phyloP scores from a whole-genome alignment of 1,140 invertebrate species.

The Brachystomella parvula region DNA sequence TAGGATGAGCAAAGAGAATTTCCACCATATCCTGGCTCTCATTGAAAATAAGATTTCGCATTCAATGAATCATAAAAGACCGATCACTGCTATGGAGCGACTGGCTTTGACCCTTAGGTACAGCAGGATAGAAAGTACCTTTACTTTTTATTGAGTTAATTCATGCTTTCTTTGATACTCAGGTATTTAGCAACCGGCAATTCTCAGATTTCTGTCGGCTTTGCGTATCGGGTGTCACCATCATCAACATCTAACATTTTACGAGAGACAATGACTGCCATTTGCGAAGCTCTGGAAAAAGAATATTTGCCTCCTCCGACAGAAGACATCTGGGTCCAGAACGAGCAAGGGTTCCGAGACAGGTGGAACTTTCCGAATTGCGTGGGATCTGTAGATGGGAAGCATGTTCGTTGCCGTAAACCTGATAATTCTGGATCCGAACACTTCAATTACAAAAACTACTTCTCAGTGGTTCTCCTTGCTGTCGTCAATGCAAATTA shows the following conservation, averaged over 20 bases:
- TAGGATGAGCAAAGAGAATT: neutral
- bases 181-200: conserved; percentile 1
- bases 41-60: neutral
- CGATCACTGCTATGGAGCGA: conserved; percentile 2
- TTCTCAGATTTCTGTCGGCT: neutral
- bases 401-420: conserved; percentile 38
- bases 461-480: conserved; percentile 39
- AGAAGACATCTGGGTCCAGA: neutral
- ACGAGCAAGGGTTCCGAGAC: neutral
- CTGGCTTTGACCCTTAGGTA: neutral
- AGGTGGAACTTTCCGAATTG: conserved; percentile 41
- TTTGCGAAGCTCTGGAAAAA: neutral
- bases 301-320: neutral
- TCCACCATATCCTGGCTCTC: neutral
- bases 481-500: conserved; percentile 39
- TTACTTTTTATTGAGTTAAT: neutral
- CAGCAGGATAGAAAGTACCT: neutral
- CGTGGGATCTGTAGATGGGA: conserved; percentile 42
- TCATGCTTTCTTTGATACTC: neutral
- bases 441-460: conserved; percentile 46
- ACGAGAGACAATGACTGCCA: neutral
- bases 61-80: neutral
- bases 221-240: neutral
- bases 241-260: neutral
- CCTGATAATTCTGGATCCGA: conserved; percentile 39